Evolutionary conservation across 2,113 vertebrate genomes (phyloP), one percentile per base, ranked within the genome.

Genomic region (Carassius carassius): DNA sequence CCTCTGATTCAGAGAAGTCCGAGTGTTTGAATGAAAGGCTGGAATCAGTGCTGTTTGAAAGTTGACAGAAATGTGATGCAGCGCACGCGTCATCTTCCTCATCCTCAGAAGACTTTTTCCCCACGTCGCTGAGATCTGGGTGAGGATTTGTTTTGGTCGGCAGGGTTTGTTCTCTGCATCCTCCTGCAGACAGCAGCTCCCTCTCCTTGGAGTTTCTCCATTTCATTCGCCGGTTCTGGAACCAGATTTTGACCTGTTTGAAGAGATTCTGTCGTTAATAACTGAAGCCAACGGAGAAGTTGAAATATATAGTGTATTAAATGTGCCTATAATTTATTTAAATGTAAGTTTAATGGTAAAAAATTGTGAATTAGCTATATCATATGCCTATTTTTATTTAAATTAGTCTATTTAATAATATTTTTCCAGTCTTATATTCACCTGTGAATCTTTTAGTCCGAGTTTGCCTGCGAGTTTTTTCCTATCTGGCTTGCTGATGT

Each of bases 171-270:
- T 99, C 98, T 5, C 98, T 94, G 92, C 98, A 98, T 69, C 98
- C 98, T 0, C 98, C 98, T 0, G 97, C 96, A 0, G 98, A 99
- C 74, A 99, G 93, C 21, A 99, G 95, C 90, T 99, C 98, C 19
- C 98, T 92, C 29, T 99, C 98, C 86, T 99, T 99, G 16, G 97
- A 99, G 93, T 99, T 99, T 67, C 98, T 95, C 98, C 98, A 99
- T 86, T 99, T 99, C 98, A 99, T 99, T 74, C 98, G 94, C 63
- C 98, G 92, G 90, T 99, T 99, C 90, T 99, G 98, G 92, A 99
- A 99, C 98, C 98, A 99, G 90, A 99, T 99, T 92, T 99, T 99
- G 80, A 99, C 98, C 98, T 99, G 0, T 78, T 58, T 62, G 12
- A 78, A 54, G 29, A 54, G 14, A 77, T 77, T 4, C 0, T 32